Conservation (phyloP, 2,113 vertebrate genomes). For the Dasyornis broadbenti region DNA sequence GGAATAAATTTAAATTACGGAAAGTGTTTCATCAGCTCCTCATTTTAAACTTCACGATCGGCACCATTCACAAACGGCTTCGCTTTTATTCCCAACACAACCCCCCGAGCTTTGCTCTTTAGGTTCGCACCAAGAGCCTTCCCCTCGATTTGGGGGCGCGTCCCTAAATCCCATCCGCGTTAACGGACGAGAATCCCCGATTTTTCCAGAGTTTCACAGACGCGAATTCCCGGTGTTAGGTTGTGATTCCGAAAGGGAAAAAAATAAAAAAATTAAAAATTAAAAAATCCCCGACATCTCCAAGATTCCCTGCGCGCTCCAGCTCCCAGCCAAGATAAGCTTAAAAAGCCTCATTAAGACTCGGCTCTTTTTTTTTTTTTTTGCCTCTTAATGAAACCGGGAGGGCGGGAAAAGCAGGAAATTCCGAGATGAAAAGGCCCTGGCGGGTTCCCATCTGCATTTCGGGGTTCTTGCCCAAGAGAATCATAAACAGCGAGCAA, state of each 20-base stretch:
- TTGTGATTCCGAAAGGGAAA: neutral
- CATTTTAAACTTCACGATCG: neutral
- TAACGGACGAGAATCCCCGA: neutral
- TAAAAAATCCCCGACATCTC: too few species aligned
- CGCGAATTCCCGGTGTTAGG: rapidly evolving
- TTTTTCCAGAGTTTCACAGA: neutral
- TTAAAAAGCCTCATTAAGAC: neutral
- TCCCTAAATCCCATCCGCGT: neutral
- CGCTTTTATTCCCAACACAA: neutral
- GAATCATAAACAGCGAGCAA: neutral
- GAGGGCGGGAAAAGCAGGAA: neutral
- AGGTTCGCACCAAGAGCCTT: neutral
- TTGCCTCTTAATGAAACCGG: neutral
- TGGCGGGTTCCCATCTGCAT: neutral
- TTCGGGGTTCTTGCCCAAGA: neutral
- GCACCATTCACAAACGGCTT: neutral
- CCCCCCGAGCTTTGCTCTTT: neutral
- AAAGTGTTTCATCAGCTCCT: neutral
- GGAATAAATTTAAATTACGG: neutral
- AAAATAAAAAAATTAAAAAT: too few species aligned
- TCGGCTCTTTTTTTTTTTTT: rapidly evolving
- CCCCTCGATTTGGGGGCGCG: neutral
- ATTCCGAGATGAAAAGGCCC: constrained; percentile 2
- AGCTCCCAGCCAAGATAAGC: neutral
- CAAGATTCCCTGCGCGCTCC: neutral